Percentiles rank a stretch among this genome's conserved stretches.
Conservation (phyloP, 2,888 invertebrate genomes). For the Drosophila barbarae region DNA sequence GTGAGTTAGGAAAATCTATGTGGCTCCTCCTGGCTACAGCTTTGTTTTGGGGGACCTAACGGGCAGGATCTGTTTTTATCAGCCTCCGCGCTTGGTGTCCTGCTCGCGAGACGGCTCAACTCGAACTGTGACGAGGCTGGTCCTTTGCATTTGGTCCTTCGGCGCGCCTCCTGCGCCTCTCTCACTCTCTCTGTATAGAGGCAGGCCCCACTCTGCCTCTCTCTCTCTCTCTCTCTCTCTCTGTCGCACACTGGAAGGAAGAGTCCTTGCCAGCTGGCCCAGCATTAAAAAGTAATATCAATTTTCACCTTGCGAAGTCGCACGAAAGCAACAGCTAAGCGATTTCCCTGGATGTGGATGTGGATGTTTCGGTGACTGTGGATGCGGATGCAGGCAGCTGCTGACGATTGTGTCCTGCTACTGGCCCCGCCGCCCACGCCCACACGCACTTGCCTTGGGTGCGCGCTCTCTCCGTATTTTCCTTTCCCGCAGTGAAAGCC, state of each 20-base stretch:
- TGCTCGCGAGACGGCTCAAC: conserved; percentile 71
- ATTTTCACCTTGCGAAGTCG: conserved; percentile 70
- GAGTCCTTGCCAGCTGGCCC: conserved; percentile 64
- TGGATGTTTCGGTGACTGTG: conserved; percentile 29
- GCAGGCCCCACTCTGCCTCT: conserved; percentile 14
- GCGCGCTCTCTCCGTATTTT: conserved; percentile 61
- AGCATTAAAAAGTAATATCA: conserved; percentile 76
- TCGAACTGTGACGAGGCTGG: conserved; percentile 67
- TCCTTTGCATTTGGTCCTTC: conserved; percentile 26
- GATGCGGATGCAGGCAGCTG: conserved; percentile 56
- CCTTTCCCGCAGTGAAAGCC: conserved; percentile 6
- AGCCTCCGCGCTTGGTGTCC: conserved; percentile 69
- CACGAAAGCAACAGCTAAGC: conserved; percentile 73
- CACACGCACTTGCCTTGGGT: conserved; percentile 63
- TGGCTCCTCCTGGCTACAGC: conserved; percentile 19
- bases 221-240: conserved; percentile 32
- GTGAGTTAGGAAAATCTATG: conserved; percentile 32
- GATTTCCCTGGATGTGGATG: conserved; percentile 73
- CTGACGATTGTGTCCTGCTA: conserved; percentile 13
- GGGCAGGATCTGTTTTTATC: conserved; percentile 30
- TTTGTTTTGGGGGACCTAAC: neutral
- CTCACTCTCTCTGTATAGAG: conserved; percentile 17
- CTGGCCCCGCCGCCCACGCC: conserved; percentile 61
- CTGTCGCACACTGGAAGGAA: conserved; percentile 51
- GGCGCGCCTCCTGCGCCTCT: conserved; percentile 25